Conservation (phyloP, 2,113 vertebrate species). For the Pseudolaguvia tuberculata region DNA sequence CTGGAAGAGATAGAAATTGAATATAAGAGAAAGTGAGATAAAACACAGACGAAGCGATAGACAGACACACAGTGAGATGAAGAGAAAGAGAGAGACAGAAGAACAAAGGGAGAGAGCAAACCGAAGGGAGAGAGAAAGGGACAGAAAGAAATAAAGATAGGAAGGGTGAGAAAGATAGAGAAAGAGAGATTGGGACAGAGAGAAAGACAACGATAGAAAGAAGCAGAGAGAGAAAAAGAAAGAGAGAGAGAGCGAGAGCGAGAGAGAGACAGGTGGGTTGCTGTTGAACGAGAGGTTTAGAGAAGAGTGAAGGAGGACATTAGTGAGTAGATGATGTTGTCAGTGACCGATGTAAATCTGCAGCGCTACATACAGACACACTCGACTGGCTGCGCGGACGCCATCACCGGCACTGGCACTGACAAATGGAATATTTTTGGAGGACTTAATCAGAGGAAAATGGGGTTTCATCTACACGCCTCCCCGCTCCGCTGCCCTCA, state of each 20-base stretch:
- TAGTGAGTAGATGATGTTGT: slow-evolving; percentile 76
- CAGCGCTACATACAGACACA: slow-evolving; percentile 85
- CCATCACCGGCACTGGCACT: slow-evolving; percentile 80
- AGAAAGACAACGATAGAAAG: neutral
- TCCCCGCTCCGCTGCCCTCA: slow-evolving; percentile 78
- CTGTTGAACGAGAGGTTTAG: slow-evolving; percentile 36
- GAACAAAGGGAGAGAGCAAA: slow-evolving; percentile 22
- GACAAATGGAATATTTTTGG: slow-evolving; percentile 94
- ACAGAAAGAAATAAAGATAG: slow-evolving; percentile 31
- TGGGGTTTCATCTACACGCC: slow-evolving; percentile 87
- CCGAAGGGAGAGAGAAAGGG: slow-evolving; percentile 41
- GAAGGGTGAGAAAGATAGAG: slow-evolving; percentile 51
- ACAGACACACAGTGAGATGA: neutral
- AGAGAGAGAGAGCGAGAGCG: slow-evolving; percentile 40
- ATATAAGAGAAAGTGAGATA: neutral
- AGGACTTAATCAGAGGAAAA: slow-evolving; percentile 94
- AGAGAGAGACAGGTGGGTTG: slow-evolving; percentile 53
- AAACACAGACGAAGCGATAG: neutral
- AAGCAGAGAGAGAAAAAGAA: neutral
- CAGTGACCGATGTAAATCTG: slow-evolving; percentile 84
- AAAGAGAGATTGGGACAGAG: slow-evolving; percentile 46
- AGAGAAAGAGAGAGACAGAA: slow-evolving; percentile 27
- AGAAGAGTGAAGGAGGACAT: slow-evolving; percentile 66
- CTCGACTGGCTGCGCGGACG: slow-evolving; percentile 74
- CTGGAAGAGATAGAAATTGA: no score